Conservation (phyloP, 2,888 invertebrate species). For the Meganola albula region DNA sequence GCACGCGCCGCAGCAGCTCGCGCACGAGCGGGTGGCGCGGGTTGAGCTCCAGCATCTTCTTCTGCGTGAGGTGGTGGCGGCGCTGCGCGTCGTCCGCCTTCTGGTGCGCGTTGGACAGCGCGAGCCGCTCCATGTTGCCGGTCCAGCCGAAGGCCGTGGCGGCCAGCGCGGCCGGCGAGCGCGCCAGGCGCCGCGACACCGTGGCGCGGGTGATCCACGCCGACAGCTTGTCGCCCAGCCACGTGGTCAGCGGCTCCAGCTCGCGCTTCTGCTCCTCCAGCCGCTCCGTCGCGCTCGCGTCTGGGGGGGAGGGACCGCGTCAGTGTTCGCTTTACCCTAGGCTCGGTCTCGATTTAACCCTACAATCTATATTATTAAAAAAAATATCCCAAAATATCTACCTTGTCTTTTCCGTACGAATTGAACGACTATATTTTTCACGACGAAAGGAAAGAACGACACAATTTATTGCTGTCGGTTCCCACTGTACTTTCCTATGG, state of each 20-base stretch:
- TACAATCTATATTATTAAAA: too few relatives aligned
- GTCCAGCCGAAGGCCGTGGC: conserved; percentile 99
- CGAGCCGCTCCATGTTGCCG: conserved; percentile 99
- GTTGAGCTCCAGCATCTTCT: conserved; percentile 98
- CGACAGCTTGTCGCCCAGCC: conserved; percentile 91
- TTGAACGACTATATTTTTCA: too few relatives aligned
- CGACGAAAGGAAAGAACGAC: too few relatives aligned
- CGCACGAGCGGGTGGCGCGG: conserved; percentile 96
- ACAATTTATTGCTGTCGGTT: too few relatives aligned
- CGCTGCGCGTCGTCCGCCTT: conserved; percentile 94
- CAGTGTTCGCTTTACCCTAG: too few relatives aligned
- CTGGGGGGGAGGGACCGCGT: conserved; percentile 37
- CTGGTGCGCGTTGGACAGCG: conserved; percentile 96
- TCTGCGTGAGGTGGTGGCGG: conserved; percentile 92
- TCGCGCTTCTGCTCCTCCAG: conserved; percentile 85
- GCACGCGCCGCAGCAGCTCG: conserved; percentile 90
- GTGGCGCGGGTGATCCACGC: conserved; percentile 86
- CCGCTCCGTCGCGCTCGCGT: conserved; percentile 82
- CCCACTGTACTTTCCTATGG: too few relatives aligned
- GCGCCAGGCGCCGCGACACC: conserved; percentile 91
- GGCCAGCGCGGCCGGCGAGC: conserved; percentile 96
- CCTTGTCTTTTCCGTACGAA: too few relatives aligned
- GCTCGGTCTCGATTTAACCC: too few relatives aligned
- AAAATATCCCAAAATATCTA: too few relatives aligned
- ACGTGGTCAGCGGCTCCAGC: conserved; percentile 93